Evolutionary conservation across 2,797 vertebrate genomes (phyloP), one percentile per base, ranked within the genome.

Genomic region (Myripristis jacobus): DNA sequence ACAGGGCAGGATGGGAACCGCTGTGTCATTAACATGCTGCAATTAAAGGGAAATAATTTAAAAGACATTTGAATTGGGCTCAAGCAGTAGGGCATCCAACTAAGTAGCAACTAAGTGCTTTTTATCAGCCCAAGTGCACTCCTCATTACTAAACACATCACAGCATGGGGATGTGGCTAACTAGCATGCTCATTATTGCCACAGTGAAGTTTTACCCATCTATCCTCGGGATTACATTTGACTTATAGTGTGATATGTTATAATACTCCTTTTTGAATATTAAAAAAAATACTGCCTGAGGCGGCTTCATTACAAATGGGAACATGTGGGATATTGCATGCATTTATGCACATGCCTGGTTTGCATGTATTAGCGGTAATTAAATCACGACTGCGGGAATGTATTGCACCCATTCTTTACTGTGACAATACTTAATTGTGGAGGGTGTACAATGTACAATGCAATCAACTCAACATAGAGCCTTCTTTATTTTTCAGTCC

Each of bases 301-400:
- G 65, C 59, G 50, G 59, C 1, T 52, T 69, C 52, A 12, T 46
- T 56, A 59, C 47, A 67, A 50, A 68, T 58, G 48, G 8, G 47
- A 57, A 54, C 53, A 68, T 56, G 24, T 51, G 3, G 36, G 48
- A 25, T 86, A 66, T 75, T 79, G 54, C 70, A 80, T 81, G 63
- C 55, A 77, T 86, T 77, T 81, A 79, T 82, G 70, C 10, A 60
- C 63, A 61, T 57, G 27, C 69, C 36, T 72, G n/a, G 47, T 69
- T 10, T 79, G 25, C 6, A 36, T 56, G 21, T 38, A 25, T 47
- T 6, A 6, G 19, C 58, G 57, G 29, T 58, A 66, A 67, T 57
- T 6, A 27, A 59, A 58, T 58, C 66, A 61, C 53, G 11, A 24
- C 53, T 43, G 1, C 27, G 47, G 58, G 60, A 31, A 70, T 66